These are phyloP conservation scores for Caenorhabditis virilis DNA, from an alignment of 2,888 invertebrate genomes.

Conservation along the genomic window DNA sequence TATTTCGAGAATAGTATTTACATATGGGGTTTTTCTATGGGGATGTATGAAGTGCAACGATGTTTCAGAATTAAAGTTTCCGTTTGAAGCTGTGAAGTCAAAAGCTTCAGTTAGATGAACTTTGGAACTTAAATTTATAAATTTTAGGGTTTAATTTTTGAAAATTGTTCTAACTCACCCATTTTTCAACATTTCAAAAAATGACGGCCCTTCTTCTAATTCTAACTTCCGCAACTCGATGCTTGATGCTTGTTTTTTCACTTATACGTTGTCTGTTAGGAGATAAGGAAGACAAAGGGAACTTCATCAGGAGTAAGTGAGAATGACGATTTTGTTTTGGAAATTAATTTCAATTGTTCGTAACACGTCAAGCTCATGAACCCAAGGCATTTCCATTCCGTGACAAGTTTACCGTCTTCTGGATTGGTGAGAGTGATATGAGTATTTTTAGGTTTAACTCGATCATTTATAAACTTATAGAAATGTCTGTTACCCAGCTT, in stretches of 20 bases:
- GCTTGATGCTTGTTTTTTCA: conserved; percentile 43
- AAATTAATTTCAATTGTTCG: too few relatives aligned
- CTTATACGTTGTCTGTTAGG: conserved; percentile 40
- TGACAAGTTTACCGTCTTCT: too few relatives aligned
- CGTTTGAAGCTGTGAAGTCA: conserved; percentile 73
- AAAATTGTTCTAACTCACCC: conserved; percentile 31
- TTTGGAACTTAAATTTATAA: too few relatives aligned
- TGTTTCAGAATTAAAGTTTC: conserved; percentile 67
- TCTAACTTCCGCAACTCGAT: conserved; percentile 49
- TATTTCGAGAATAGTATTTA: conserved; percentile 70
- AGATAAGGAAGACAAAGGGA: too few relatives aligned
- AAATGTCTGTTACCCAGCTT: conserved; percentile 48
- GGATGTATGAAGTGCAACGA: conserved; percentile 71
- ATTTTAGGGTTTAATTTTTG: too few relatives aligned
- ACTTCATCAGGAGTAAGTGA: too few relatives aligned
- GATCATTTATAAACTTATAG: too few relatives aligned
- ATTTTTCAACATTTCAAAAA: conserved; percentile 46
- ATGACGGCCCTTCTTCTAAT: conserved; percentile 41
- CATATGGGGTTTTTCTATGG: conserved; percentile 71
- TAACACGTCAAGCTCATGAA: too few relatives aligned
- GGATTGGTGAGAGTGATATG: too few relatives aligned
- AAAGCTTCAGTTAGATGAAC: conserved; percentile 71
- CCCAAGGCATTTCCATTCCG: too few relatives aligned
- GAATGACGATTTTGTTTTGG: too few relatives aligned
- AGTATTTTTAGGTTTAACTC: too few relatives aligned